phyloP scores from a whole-genome alignment of 2,888 invertebrate species.

The Chymomyza procnemis region DNA sequence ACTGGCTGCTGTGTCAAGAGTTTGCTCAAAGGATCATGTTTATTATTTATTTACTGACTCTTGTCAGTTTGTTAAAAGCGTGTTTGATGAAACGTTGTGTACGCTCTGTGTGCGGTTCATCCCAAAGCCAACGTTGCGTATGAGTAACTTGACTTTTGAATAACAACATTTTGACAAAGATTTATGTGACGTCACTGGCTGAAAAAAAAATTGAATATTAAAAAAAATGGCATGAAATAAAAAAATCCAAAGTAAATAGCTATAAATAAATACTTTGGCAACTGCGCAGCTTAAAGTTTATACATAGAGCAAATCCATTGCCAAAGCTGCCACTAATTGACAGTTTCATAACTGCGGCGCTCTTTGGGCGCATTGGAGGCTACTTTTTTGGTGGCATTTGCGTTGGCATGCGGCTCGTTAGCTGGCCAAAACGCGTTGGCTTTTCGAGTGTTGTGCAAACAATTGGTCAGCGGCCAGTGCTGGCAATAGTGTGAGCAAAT shows the following conservation, averaged over 20 bases:
- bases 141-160: constrained; percentile 41
- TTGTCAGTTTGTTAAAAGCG: constrained; percentile 44
- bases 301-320: constrained; percentile 22
- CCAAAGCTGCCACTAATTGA: constrained; percentile 65
- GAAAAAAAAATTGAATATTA: neutral
- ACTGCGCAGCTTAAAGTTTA: constrained; percentile 50
- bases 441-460: constrained; percentile 64
- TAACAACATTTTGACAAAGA: constrained; percentile 13
- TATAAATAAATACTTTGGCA: constrained; percentile 4
- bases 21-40: constrained; percentile 65
- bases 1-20: constrained; percentile 39
- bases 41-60: constrained; percentile 70
- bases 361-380: neutral
- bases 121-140: constrained; percentile 20
- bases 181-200: constrained; percentile 37
- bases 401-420: constrained; percentile 47
- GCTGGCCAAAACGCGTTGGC: constrained; percentile 23
- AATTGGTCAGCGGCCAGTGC: constrained; percentile 30
- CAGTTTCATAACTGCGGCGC: constrained; percentile 59
- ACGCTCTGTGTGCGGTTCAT: neutral
- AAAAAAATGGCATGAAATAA: no score
- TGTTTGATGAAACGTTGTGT: constrained; percentile 25
- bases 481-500: constrained; percentile 25
- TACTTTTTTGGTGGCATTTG: neutral
- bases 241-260: neutral